phyloP scores from a whole-genome alignment of 2,113 vertebrate genomes.

The Vanacampus margaritifer region DNA sequence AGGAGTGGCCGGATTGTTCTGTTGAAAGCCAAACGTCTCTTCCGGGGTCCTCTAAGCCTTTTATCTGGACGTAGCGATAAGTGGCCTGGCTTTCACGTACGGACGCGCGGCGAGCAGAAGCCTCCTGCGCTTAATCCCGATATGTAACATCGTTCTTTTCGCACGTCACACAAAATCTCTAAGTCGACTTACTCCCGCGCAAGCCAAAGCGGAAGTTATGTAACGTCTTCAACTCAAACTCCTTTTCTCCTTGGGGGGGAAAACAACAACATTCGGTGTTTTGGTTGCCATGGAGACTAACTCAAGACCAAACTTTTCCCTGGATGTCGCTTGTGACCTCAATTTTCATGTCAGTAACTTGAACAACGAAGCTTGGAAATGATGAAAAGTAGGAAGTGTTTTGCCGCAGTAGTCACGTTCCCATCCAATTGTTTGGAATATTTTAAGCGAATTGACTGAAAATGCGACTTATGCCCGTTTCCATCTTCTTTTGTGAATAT shows the following conservation, averaged over 20 bases:
- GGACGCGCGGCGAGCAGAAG: not conserved
- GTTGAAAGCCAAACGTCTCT: slow-evolving; percentile 28
- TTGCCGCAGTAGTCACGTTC: too few relatives aligned
- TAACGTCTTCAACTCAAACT: slow-evolving; percentile 46
- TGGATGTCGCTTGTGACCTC: slow-evolving; percentile 15
- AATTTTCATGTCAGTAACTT: too few relatives aligned
- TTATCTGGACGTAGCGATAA: slow-evolving; percentile 4
- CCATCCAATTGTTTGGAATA: too few relatives aligned
- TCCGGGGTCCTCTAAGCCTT: slow-evolving; percentile 24
- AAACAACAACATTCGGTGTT: slow-evolving; percentile 40
- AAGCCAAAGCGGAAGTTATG: slow-evolving; percentile 39
- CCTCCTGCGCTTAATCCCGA: slow-evolving; percentile 23
- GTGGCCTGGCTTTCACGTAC: slow-evolving; percentile 20
- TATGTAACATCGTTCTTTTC: slow-evolving; percentile 33
- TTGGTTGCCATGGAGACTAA: slow-evolving; percentile 50
- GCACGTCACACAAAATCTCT: slow-evolving; percentile 32
- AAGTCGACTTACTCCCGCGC: slow-evolving; percentile 29
- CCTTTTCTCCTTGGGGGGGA: slow-evolving; percentile 18
- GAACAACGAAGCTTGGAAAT: too few relatives aligned
- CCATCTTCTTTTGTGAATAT: too few relatives aligned
- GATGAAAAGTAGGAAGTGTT: too few relatives aligned
- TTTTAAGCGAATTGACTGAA: too few relatives aligned
- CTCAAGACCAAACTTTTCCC: slow-evolving; percentile 35
- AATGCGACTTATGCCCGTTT: too few relatives aligned
- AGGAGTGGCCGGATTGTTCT: slow-evolving; percentile 16